These are phyloP conservation scores for Phyllotreta cruciferae DNA, from an alignment of 2,888 invertebrate species.

Conservation along the genomic window DNA sequence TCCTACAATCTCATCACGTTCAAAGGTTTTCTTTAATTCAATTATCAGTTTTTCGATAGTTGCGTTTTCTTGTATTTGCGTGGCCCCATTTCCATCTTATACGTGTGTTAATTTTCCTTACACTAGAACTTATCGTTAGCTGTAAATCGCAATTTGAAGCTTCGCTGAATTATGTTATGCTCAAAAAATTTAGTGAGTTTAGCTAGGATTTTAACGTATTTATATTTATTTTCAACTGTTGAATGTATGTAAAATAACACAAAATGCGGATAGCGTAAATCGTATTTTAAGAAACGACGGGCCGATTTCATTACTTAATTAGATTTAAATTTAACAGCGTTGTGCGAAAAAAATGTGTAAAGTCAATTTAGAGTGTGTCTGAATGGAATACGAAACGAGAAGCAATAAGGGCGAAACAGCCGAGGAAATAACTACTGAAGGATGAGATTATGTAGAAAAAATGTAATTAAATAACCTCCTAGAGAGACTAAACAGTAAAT, in stretches of 20 bases:
- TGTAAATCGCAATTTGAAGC: too few species aligned
- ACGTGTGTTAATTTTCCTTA: too few species aligned
- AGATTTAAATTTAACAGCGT: not conserved
- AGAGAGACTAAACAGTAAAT: constrained; percentile 4
- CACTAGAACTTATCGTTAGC: too few species aligned
- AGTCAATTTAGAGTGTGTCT: not conserved
- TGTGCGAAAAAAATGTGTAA: not conserved
- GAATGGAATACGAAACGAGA: constrained; percentile 5
- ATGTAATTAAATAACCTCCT: not conserved
- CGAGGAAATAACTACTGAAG: not conserved
- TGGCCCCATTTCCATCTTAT: too few species aligned
- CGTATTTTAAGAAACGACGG: not conserved
- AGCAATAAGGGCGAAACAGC: constrained; percentile 6
- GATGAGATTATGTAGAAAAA: constrained; percentile 2
- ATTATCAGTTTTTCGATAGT: too few species aligned
- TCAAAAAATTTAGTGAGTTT: too few species aligned
- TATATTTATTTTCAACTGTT: constrained; percentile 6
- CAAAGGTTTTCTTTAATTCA: too few species aligned
- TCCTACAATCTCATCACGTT: too few species aligned
- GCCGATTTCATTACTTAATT: constrained; percentile 10
- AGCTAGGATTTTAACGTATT: not conserved
- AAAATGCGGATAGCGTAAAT: not conserved
- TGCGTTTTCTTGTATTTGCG: too few species aligned
- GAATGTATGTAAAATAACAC: not conserved
- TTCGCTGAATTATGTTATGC: too few species aligned